Percentiles rank a stretch among this genome's conserved stretches.
phyloP scores from a whole-genome alignment of 1,140 invertebrate species.

The Bradynema listronoti region DNA sequence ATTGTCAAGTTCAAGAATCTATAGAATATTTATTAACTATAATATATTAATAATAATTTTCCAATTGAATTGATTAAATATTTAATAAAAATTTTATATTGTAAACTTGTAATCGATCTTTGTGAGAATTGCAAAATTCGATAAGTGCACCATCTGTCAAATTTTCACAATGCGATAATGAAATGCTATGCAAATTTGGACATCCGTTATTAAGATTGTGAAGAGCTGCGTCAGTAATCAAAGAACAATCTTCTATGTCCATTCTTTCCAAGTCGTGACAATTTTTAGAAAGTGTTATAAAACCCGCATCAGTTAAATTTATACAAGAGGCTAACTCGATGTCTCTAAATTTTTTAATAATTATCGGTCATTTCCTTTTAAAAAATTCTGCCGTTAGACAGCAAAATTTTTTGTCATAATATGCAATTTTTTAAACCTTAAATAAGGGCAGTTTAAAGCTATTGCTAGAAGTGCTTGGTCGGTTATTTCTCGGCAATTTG shows the following conservation, averaged over 20 bases:
- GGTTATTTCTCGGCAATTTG: conserved; percentile 81
- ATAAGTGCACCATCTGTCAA: conserved; percentile 96
- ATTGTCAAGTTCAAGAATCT: conserved; percentile 92
- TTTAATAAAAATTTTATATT: too few species aligned
- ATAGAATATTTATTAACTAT: conserved; percentile 58
- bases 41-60: background rate
- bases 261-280: conserved; percentile 89
- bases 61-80: too few species aligned
- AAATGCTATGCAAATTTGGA: conserved; percentile 83
- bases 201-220: conserved; percentile 86
- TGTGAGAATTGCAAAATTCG: conserved; percentile 77
- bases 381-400: too few species aligned
- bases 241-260: conserved; percentile 94
- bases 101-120: conserved; percentile 25
- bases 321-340: conserved; percentile 88
- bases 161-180: conserved; percentile 91
- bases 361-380: too few species aligned
- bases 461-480: conserved; percentile 78
- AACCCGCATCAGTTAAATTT: conserved; percentile 89
- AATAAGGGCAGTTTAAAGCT: conserved; percentile 58
- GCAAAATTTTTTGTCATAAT: too few species aligned
- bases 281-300: conserved; percentile 76
- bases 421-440: too few species aligned
- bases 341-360: conserved; percentile 68
- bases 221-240: conserved; percentile 81